A percentile compares a stretch with the other conserved stretches of the same genome.
These are phyloP conservation scores for Eristalinus aeneus DNA, from an alignment of 2,888 invertebrate species.

Conservation along the genomic window DNA sequence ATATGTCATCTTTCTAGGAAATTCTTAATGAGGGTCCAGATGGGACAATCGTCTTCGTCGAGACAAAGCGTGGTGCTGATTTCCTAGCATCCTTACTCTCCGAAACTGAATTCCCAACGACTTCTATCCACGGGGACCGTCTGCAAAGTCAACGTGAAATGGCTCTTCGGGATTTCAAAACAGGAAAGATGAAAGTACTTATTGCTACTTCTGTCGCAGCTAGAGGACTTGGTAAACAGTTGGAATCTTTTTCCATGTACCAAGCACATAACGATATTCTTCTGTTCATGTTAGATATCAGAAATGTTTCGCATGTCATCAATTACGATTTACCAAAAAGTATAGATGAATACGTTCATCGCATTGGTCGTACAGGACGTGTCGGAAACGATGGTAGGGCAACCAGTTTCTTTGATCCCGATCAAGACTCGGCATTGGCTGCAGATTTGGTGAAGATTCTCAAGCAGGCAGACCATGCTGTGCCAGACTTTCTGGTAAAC, in stretches of 20 bases:
- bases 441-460: conserved; percentile 87
- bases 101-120: conserved; percentile 91
- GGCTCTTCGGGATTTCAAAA: conserved; percentile 93
- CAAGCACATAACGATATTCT: too few relatives aligned
- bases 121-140: conserved; percentile 99
- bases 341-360: conserved; percentile 96
- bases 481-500: conserved; percentile 88
- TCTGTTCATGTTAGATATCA: conserved; percentile 87
- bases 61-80: conserved; percentile 94
- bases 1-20: conserved; percentile 72
- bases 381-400: conserved; percentile 95
- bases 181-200: conserved; percentile 88
- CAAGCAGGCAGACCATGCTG: conserved; percentile 88
- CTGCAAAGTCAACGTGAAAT: conserved; percentile 97
- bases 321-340: conserved; percentile 95
- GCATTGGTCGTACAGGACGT: conserved; percentile 96
- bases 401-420: conserved; percentile 90
- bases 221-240: conserved; percentile 87
- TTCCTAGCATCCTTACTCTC: conserved; percentile 92
- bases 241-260: neutral
- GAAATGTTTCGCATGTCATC: conserved; percentile 92
- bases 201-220: conserved; percentile 98
- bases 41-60: conserved; percentile 92
- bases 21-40: conserved; percentile 77
- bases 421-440: conserved; percentile 84